Evolutionary conservation across 1,140 invertebrate species (phyloP), one percentile per base, ranked within the genome.

Genomic region (Halesus radiatus): DNA sequence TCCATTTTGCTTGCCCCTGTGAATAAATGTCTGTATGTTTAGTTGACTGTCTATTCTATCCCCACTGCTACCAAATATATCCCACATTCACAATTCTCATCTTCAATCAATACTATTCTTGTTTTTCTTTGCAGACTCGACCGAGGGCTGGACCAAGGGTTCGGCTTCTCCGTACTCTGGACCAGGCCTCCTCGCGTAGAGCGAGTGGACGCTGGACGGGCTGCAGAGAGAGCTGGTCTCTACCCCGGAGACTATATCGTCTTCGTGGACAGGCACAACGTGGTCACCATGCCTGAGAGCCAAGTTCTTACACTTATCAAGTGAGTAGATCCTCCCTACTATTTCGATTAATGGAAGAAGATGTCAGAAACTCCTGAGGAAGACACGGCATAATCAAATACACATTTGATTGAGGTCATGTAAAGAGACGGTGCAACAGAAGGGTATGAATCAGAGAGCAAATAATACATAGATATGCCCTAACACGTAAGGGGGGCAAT

Each of bases 81-180:
- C 96, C 95, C 85, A 96, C 95, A 29, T 29, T 29, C 5, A 2
- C 2, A 29, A 29, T 29, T 29, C 26, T 29, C 3, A 93, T 93
- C 66, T 95, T 94, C 37, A 93, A 93, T 84, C 92, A 91, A 86
- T 90, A 80, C n/a, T 56, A 18, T 20, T 66, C 37, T 73, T 73
- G 16, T 79, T 60, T 4, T 73, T n/a, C 1, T 26, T 70, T 75
- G 18, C 83, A 90, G 90, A 82, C 83, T 94, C 64, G 88, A 90
- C 7, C 87, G 92, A 37, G 90, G 90, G 7, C 86, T 90, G 2
- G 90, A 92, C 66, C 90, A 91, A 26, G 92, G 95, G 6, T 96
- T 95, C 85, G 95, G 95, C 1, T 98, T 98, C 88, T 96, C 96
- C 4, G 93, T 98, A n/a, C 94, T 96, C 1, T 97, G 96, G 94